A percentile compares a stretch with the other conserved stretches of the same genome.
Conservation (phyloP, 2,113 vertebrate genomes). For the Zootoca vivipara region DNA sequence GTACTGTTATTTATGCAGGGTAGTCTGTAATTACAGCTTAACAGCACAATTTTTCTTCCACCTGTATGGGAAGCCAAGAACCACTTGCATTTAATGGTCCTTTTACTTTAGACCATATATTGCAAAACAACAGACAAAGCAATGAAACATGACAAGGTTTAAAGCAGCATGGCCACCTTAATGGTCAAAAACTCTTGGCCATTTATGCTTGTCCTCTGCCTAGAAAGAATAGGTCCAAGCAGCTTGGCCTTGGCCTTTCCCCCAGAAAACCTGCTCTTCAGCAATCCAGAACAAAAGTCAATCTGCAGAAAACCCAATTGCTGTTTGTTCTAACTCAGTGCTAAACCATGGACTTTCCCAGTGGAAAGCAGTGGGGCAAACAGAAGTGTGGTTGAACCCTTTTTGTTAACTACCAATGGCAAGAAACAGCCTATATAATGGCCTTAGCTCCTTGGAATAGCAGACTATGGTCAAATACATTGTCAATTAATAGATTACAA, state of each 20-base stretch:
- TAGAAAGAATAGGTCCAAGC: too few species aligned
- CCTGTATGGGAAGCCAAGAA: not conserved
- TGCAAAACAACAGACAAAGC: not conserved
- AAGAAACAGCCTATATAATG: not conserved
- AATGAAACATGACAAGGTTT: not conserved
- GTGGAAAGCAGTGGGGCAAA: too few species aligned
- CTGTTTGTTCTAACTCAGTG: too few species aligned
- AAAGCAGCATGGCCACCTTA: not conserved
- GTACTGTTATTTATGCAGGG: not conserved
- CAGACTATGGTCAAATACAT: not conserved
- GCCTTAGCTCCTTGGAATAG: not conserved
- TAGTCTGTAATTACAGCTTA: not conserved
- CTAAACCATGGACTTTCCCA: too few species aligned
- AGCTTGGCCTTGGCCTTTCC: too few species aligned
- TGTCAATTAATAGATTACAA: not conserved
- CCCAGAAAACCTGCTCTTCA: too few species aligned
- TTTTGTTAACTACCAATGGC: not conserved
- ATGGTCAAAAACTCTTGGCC: not conserved
- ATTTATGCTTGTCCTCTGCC: not conserved
- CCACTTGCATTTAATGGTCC: not conserved
- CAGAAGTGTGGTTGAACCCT: too few species aligned
- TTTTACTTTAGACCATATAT: not conserved
- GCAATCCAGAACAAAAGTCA: too few species aligned
- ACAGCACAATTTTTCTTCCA: not conserved
- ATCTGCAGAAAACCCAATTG: too few species aligned